Conservation (phyloP, 2,797 vertebrate genomes). For the Trematomus bernacchii region DNA sequence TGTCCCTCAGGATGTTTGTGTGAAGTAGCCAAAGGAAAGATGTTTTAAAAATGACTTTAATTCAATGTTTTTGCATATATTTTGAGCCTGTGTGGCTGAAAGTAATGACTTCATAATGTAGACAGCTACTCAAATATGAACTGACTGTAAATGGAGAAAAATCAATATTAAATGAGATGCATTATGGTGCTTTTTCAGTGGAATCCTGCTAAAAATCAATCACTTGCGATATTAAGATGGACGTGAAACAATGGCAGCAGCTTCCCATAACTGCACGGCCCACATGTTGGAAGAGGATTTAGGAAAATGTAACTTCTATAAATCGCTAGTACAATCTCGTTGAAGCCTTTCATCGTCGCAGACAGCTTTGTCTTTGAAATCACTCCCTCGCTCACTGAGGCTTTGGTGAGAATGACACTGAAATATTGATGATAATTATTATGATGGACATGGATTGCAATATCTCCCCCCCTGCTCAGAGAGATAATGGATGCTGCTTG, state of each 20-base stretch:
- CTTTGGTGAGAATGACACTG: constrained; percentile 38
- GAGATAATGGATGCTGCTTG: constrained; percentile 31
- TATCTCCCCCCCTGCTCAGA: constrained; percentile 22
- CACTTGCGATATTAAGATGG: constrained; percentile 46
- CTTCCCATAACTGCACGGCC: constrained; percentile 20
- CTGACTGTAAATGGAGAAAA: constrained; percentile 34
- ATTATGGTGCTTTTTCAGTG: constrained; percentile 44
- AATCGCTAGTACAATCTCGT: constrained; percentile 22
- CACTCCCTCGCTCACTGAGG: constrained; percentile 11
- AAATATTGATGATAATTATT: constrained; percentile 64
- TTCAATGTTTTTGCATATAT: constrained; percentile 3
- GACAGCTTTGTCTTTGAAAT: constrained; percentile 55
- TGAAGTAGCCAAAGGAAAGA: neutral
- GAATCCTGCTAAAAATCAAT: constrained; percentile 57
- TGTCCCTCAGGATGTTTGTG: neutral
- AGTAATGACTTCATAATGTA: constrained; percentile 39
- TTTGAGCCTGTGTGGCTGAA: neutral
- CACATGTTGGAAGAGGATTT: constrained; percentile 45
- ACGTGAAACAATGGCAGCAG: constrained; percentile 34
- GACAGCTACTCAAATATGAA: constrained; percentile 39
- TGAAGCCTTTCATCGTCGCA: constrained; percentile 49
- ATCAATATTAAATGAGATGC: constrained; percentile 59
- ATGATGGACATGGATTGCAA: constrained; percentile 52
- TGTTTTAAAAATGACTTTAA: neutral
- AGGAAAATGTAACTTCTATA: constrained; percentile 21